phyloP scores from a whole-genome alignment of 2,888 invertebrate genomes.

The Polia nebulosa region DNA sequence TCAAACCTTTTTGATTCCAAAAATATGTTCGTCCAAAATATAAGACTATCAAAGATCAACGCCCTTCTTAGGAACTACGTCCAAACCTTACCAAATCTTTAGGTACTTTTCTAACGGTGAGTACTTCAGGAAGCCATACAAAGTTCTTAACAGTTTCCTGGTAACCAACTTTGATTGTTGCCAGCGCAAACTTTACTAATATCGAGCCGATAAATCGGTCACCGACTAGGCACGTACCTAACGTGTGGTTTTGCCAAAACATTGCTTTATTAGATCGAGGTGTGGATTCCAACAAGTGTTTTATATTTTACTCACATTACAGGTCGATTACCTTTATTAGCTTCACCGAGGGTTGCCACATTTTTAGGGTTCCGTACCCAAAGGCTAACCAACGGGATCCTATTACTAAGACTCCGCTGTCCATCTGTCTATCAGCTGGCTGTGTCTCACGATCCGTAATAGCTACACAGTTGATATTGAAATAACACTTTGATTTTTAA shows the following conservation, averaged over 20 bases:
- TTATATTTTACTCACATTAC: neutral
- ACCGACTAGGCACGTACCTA: neutral
- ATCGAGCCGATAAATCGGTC: slow-evolving; percentile 18
- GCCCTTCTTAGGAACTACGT: neutral
- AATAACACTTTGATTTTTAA: too few species aligned
- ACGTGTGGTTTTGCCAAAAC: neutral
- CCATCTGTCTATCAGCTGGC: too few species aligned
- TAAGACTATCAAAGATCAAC: neutral
- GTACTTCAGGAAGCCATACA: slow-evolving; percentile 15
- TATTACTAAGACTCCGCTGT: too few species aligned
- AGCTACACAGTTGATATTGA: too few species aligned
- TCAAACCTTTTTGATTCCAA: neutral
- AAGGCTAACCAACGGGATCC: too few species aligned
- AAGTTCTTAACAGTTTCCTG: slow-evolving; percentile 16
- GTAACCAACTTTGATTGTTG: slow-evolving; percentile 23
- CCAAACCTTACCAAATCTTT: neutral
- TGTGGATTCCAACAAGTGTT: neutral
- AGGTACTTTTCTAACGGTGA: neutral
- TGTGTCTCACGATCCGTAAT: too few species aligned
- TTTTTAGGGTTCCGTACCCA: too few species aligned
- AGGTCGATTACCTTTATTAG: neutral
- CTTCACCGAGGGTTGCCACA: too few species aligned
- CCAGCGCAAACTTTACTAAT: slow-evolving; percentile 43
- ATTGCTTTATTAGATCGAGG: slow-evolving; percentile 4
- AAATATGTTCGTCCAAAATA: neutral